Percentiles rank a stretch among this genome's conserved stretches.
phyloP scores from a whole-genome alignment of 1,140 invertebrate genomes.

The Tribolium castaneum region DNA sequence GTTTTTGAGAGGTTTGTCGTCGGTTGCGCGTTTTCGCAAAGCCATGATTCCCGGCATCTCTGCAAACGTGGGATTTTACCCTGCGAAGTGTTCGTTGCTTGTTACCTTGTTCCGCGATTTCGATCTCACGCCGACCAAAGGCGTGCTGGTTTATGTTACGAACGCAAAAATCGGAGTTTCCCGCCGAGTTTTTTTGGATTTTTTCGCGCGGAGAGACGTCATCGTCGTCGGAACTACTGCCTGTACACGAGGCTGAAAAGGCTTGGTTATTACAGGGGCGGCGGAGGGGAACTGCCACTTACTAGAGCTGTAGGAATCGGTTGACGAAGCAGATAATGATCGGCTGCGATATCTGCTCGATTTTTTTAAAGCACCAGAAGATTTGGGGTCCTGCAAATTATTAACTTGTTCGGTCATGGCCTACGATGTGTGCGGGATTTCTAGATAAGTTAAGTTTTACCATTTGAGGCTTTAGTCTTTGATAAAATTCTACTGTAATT shows the following conservation, averaged over 20 bases:
- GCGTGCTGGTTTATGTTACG: conserved; percentile 91
- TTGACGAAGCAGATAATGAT: conserved; percentile 92
- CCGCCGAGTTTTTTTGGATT: conserved; percentile 82
- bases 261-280: conserved; percentile 25
- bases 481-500: conserved; percentile 28
- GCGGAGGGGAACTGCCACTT: conserved; percentile 51
- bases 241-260: conserved; percentile 84
- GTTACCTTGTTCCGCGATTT: conserved; percentile 95
- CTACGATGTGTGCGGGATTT: not conserved
- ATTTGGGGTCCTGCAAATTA: conserved; percentile 70
- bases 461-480: not conserved
- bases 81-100: not conserved
- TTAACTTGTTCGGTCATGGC: conserved; percentile 12
- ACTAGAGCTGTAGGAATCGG: conserved; percentile 93
- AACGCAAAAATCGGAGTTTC: conserved; percentile 90
- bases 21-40: conserved; percentile 86
- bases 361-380: conserved; percentile 83
- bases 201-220: conserved; percentile 89
- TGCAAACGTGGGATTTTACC: conserved; percentile 54
- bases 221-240: conserved; percentile 88
- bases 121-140: conserved; percentile 95
- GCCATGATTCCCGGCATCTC: conserved; percentile 99
- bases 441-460: not conserved
- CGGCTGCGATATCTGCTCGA: conserved; percentile 87
- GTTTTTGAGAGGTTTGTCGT: conserved; percentile 94